Conservation (phyloP, 64 coral and sea anemone genomes). For the Hydrozoanthus tunicans region DNA sequence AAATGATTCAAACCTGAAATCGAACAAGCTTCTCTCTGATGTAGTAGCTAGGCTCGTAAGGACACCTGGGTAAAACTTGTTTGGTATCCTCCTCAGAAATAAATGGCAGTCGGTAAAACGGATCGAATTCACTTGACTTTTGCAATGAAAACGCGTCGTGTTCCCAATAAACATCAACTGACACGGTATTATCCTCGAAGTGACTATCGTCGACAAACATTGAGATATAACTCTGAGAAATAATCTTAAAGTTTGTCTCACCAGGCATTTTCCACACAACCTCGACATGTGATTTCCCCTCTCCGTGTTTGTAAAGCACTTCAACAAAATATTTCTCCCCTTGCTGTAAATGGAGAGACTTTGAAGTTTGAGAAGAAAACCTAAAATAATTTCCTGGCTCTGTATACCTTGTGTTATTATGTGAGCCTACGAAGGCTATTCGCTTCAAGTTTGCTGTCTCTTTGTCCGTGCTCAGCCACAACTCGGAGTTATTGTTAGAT, state of each 20-base stretch:
- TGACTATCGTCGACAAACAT: slow-evolving; percentile 65
- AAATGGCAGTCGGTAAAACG: slow-evolving; percentile 39
- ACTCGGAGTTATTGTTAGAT: slow-evolving; percentile 70
- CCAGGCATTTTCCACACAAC: slow-evolving; percentile 57
- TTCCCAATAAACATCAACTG: slow-evolving; percentile 49
- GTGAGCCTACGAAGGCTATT: slow-evolving; percentile 56
- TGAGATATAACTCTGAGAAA: slow-evolving; percentile 46
- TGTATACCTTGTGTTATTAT: slow-evolving; percentile 2
- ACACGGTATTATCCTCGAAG: slow-evolving; percentile 53
- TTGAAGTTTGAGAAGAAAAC: slow-evolving; percentile 65
- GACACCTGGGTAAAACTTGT: slow-evolving; percentile 44
- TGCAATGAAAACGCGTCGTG: background rate
- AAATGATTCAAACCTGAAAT: slow-evolving; percentile 65
- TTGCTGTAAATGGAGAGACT: slow-evolving; percentile 34
- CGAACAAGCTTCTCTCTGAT: slow-evolving; percentile 74
- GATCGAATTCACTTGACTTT: slow-evolving; percentile 11
- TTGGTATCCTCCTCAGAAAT: slow-evolving; percentile 32
- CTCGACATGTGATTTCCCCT: slow-evolving; percentile 52
- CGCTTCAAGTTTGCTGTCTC: slow-evolving; percentile 20
- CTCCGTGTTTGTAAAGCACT: slow-evolving; percentile 67
- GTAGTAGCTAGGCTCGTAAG: slow-evolving; percentile 84
- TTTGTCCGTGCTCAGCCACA: slow-evolving; percentile 75
- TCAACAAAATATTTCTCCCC: slow-evolving; percentile 58
- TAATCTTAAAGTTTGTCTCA: slow-evolving; percentile 34
- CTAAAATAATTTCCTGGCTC: slow-evolving; percentile 51